phyloP scores from a whole-genome alignment of 2,797 vertebrate genomes.

The Lutjanus campechanus region DNA sequence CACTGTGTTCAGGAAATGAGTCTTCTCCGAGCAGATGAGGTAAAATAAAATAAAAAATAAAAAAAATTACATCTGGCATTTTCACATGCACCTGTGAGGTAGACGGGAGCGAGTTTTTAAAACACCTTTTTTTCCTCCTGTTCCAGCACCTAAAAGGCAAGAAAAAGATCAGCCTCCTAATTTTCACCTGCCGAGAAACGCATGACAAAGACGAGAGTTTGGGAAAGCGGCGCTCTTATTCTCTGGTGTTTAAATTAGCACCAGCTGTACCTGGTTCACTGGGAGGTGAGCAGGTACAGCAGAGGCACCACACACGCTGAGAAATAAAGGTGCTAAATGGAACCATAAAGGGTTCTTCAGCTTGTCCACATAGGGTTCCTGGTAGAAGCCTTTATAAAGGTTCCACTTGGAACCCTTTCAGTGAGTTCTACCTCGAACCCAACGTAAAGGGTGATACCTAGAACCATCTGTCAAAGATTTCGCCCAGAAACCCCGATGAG shows the following conservation, averaged over 20 bases:
- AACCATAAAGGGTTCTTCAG: no score
- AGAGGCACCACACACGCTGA: neutral
- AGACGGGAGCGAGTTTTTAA: slow-evolving; percentile 3
- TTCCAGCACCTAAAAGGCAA: slow-evolving; percentile 29
- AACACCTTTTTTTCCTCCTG: slow-evolving; percentile 9
- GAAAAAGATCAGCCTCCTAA: slow-evolving; percentile 41
- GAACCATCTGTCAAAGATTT: no score
- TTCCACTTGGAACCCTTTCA: no score
- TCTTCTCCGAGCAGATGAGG: slow-evolving; percentile 70
- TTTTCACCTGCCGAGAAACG: slow-evolving; percentile 54
- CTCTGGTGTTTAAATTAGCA: slow-evolving; percentile 44
- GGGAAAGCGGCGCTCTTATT: neutral
- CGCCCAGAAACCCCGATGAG: no score
- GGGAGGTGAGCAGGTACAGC: slow-evolving; percentile 4
- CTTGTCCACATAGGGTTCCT: no score
- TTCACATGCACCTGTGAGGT: slow-evolving; percentile 66
- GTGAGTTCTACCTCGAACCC: no score
- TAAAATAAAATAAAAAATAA: slow-evolving; percentile 45
- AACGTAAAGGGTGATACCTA: no score
- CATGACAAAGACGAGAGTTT: slow-evolving; percentile 16
- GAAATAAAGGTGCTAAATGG: no score
- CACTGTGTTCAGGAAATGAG: slow-evolving; percentile 70
- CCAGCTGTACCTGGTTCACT: neutral
- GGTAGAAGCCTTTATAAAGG: no score
- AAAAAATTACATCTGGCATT: slow-evolving; percentile 65